phyloP scores from a whole-genome alignment of 2,113 vertebrate genomes.

The Myotis lucifugus region DNA sequence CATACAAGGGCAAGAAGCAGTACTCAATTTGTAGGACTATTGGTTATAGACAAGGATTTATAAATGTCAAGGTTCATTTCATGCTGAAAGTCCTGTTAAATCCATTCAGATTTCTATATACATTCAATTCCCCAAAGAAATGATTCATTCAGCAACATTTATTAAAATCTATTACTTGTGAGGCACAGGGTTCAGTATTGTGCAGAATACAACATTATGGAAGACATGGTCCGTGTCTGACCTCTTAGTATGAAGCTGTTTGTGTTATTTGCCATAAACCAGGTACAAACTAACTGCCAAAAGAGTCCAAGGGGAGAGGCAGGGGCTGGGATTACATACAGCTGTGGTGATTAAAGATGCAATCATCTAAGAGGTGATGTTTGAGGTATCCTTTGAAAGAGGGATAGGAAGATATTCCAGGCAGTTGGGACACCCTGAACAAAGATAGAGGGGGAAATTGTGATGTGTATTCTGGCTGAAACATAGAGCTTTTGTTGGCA shows the following conservation, averaged over 20 bases:
- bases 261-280: not conserved
- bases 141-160: constrained; percentile 62
- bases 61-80: constrained; percentile 50
- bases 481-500: not conserved
- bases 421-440: not conserved
- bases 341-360: not conserved
- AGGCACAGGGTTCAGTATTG: not conserved
- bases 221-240: not conserved
- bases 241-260: not conserved
- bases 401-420: not conserved
- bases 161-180: constrained; percentile 42
- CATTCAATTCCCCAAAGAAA: constrained; percentile 23
- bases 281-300: not conserved
- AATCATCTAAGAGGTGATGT: not conserved
- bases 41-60: constrained; percentile 42
- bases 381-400: constrained; percentile 45
- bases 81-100: constrained; percentile 41
- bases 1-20: not conserved
- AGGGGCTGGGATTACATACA: not conserved
- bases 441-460: not conserved
- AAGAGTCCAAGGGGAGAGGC: not conserved
- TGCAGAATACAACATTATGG: not conserved
- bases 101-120: constrained; percentile 28
- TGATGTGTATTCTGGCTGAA: not conserved
- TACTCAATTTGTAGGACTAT: constrained; percentile 29